Conservation (phyloP, 2,888 invertebrate genomes). For the Spodoptera exigua region DNA sequence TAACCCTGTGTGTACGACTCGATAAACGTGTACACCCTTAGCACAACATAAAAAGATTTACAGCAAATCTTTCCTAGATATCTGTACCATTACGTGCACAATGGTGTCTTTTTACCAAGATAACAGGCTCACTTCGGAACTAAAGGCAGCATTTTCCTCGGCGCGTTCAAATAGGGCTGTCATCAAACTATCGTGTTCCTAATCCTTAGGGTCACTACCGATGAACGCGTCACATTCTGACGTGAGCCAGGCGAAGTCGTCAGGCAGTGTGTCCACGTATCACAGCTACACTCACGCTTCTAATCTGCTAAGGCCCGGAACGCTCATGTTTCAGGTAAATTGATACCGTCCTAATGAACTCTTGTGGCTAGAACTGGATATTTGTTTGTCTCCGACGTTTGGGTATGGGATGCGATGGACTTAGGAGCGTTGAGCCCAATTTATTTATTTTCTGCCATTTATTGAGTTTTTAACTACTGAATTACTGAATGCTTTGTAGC, state of each 20-base stretch:
- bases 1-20: too few relatives aligned
- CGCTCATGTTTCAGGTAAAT: conserved; percentile 77
- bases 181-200: conserved; percentile 60
- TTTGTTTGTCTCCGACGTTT: conserved; percentile 18
- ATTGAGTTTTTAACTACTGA: too few relatives aligned
- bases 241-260: conserved; percentile 77
- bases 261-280: conserved; percentile 71
- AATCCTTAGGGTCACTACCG: conserved; percentile 58
- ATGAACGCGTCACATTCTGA: conserved; percentile 73
- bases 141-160: conserved; percentile 19
- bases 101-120: conserved; percentile 30
- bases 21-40: background rate
- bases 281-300: conserved; percentile 69
- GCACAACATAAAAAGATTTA: background rate
- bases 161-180: conserved; percentile 30
- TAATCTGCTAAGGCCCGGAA: conserved; percentile 78
- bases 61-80: background rate
- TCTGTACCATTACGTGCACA: conserved; percentile 16
- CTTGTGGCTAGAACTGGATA: conserved; percentile 14
- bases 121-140: conserved; percentile 12
- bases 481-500: too few relatives aligned
- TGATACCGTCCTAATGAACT: conserved; percentile 27
- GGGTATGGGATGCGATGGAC: conserved; percentile 1
- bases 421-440: background rate
- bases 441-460: too few relatives aligned